These are phyloP conservation scores for Drosophila lacertosa DNA, from an alignment of 1,140 invertebrate species.

Conservation along the genomic window DNA sequence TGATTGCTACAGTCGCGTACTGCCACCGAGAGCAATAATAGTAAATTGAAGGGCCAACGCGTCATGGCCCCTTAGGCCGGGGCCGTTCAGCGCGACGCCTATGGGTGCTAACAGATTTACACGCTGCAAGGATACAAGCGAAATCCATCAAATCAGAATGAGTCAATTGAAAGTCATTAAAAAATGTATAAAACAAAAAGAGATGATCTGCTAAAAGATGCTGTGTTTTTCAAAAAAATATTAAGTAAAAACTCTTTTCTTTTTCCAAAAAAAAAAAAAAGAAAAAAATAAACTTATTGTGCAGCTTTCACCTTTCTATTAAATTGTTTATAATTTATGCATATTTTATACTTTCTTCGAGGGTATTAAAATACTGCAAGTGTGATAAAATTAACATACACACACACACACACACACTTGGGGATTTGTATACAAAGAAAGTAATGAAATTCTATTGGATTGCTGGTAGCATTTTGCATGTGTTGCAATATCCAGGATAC, in stretches of 20 bases:
- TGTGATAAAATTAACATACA: conserved; percentile 61
- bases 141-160: conserved; percentile 15
- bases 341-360: not conserved
- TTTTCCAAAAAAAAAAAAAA: too few species aligned
- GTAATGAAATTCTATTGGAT: conserved; percentile 30
- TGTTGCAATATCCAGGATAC: conserved; percentile 26
- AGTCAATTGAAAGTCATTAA: conserved; percentile 43
- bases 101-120: conserved; percentile 79
- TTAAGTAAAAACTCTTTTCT: too few species aligned
- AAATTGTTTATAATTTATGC: not conserved
- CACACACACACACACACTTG: conserved; percentile 25
- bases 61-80: conserved; percentile 84
- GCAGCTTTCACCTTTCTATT: conserved; percentile 7
- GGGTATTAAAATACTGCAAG: conserved; percentile 38
- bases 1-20: conserved; percentile 76
- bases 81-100: conserved; percentile 84
- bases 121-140: conserved; percentile 60
- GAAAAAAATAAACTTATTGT: not conserved
- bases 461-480: not conserved
- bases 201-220: not conserved
- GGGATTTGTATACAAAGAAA: not conserved
- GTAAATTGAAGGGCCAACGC: conserved; percentile 84
- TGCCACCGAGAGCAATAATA: conserved; percentile 84
- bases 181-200: not conserved
- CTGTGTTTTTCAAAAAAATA: too few species aligned